Base-by-base conservation (phyloP, 2,113 vertebrate genomes). In the Myxocyprinus asiaticus region DNA sequence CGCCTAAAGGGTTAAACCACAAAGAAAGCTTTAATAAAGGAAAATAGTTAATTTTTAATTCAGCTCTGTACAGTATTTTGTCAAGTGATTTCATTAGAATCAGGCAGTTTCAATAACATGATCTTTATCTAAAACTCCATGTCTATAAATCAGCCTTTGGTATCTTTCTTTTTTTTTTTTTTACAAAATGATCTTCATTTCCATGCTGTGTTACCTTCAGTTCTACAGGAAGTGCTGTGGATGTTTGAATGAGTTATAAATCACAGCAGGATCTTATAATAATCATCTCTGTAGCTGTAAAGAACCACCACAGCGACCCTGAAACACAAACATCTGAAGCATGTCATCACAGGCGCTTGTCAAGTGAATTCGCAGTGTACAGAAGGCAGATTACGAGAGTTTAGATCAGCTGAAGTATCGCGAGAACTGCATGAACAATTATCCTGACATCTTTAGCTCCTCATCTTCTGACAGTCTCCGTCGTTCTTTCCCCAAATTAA, bases 241-340 rank as follows among this genome's bases (percentile, higher is more conserved):
- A 3, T 64, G 22, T 64, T 65, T 66, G 59, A n/a, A 65, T 9
- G 7, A 9, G 17, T 12, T 56, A 11, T 63, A 47, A 1, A 70
- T 92, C 93, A 99, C 74, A 98, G 92, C 22, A 98, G 91, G 87
- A 96, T 92, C 91, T 96, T 96, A 90, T 96, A 97, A 87, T 95
- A 96, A 84, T 99, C 98, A 0, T 98, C 96, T 88, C 90, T 94
- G 89, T 97, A 98, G 90, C 96, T 98, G 88, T 98, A 99, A 61
- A 98, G 91, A 80, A 98, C 91, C 50, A 99, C 92, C 17, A 95
- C 90, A 5, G 94, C 92, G 81, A 96, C 92, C 88, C 98, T 99
- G 91, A 14, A 87, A 92, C 89, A 85, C 50, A 47, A 12, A 86
- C 0, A 83, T 77, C 47, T 78, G 0, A 11, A 43, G 44, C 56